These are phyloP conservation scores for Entomobrya multifasciata DNA, from an alignment of 2,888 invertebrate species.

Conservation along the genomic window DNA sequence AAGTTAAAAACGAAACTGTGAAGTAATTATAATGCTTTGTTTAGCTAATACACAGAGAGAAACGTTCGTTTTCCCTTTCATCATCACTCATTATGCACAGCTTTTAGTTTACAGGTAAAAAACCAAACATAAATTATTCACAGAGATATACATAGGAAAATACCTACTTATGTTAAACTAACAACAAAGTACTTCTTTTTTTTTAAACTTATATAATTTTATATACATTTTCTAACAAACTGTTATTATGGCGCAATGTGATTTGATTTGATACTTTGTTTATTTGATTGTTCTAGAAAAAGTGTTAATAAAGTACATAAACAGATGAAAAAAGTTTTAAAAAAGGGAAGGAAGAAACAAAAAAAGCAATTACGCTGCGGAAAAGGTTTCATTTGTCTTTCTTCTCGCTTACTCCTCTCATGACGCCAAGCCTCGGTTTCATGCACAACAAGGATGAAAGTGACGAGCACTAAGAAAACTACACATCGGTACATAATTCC, in stretches of 20 bases:
- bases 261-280: too few species aligned
- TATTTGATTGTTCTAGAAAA: too few species aligned
- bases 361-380: constrained; percentile 22
- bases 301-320: too few species aligned
- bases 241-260: too few species aligned
- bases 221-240: too few species aligned
- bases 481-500: constrained; percentile 16
- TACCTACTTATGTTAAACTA: too few species aligned
- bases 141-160: background rate
- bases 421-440: constrained; percentile 75
- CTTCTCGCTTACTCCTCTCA: constrained; percentile 74
- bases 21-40: background rate
- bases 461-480: constrained; percentile 39
- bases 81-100: background rate
- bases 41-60: background rate
- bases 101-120: too few species aligned
- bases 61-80: constrained; percentile 42
- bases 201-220: too few species aligned
- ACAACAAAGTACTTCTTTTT: too few species aligned
- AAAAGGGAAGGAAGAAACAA: background rate
- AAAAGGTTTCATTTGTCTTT: constrained; percentile 43
- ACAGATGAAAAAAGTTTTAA: constrained; percentile 22
- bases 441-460: constrained; percentile 48
- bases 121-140: constrained; percentile 21
- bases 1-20: constrained; percentile 6